phyloP scores from a whole-genome alignment of 1,140 invertebrate genomes.

The Zaprionus gabonicus region DNA sequence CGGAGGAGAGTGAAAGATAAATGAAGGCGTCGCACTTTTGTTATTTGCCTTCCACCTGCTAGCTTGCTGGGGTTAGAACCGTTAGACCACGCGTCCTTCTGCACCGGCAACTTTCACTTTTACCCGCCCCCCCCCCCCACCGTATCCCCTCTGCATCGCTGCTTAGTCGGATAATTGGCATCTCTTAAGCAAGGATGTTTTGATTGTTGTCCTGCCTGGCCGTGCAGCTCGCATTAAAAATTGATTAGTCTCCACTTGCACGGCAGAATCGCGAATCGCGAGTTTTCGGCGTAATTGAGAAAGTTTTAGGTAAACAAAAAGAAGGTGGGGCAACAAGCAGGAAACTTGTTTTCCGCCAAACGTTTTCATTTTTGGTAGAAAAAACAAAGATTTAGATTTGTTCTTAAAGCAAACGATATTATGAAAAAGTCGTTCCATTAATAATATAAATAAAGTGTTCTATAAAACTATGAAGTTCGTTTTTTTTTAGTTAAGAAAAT shows the following conservation, averaged over 20 bases:
- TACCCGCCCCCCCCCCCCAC: neutral
- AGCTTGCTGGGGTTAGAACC: slow-evolving; percentile 12
- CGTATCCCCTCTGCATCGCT: neutral
- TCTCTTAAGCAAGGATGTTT: slow-evolving; percentile 20
- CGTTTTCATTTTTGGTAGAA: neutral
- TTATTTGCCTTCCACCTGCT: slow-evolving; percentile 41
- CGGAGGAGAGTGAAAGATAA: slow-evolving; percentile 39
- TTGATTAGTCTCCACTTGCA: slow-evolving; percentile 37
- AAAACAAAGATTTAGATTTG: too few species aligned
- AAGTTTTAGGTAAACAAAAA: slow-evolving; percentile 21
- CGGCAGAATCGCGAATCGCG: slow-evolving; percentile 1
- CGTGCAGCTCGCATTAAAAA: slow-evolving; percentile 42
- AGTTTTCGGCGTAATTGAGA: slow-evolving; percentile 41
- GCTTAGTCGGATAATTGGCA: slow-evolving; percentile 32
- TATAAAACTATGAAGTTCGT: too few species aligned
- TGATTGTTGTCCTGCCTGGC: slow-evolving; percentile 32
- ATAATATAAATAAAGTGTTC: too few species aligned
- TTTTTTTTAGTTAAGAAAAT: too few species aligned
- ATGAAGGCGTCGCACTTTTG: slow-evolving; percentile 42
- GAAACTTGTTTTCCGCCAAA: neutral
- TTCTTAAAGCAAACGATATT: too few species aligned
- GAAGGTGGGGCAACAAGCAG: neutral
- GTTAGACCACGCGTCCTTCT: slow-evolving; percentile 27
- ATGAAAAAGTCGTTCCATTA: too few species aligned
- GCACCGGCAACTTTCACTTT: slow-evolving; percentile 44